phyloP scores from a whole-genome alignment of 2,113 vertebrate species.

The Gallinago jamesoni region DNA sequence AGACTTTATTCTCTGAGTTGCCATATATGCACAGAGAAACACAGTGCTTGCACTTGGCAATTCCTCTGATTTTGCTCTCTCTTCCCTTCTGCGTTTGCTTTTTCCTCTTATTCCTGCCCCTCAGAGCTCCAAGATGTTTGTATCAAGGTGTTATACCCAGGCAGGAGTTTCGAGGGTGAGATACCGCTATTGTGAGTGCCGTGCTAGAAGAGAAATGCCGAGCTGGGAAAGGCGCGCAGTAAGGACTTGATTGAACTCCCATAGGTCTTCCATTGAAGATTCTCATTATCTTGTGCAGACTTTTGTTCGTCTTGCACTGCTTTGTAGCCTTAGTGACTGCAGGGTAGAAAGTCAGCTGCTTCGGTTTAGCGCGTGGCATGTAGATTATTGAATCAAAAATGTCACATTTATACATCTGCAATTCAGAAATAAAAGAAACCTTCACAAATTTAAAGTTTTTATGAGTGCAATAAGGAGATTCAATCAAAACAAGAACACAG shows the following conservation, averaged over 20 bases:
- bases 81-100: not conserved
- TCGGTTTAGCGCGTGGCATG: accelerated
- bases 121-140: constrained; percentile 5
- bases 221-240: not conserved
- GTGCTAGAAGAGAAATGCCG: not conserved
- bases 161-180: not conserved
- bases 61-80: not conserved
- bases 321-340: constrained; percentile 1
- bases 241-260: constrained; percentile 40
- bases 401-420: not conserved
- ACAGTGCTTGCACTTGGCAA: not conserved
- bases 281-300: constrained; percentile 47
- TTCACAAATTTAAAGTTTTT: not conserved
- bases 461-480: not conserved
- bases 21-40: not conserved
- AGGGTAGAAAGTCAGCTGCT: not conserved
- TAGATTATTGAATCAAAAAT: not conserved
- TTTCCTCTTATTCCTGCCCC: not conserved
- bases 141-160: not conserved
- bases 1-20: not conserved
- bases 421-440: not conserved
- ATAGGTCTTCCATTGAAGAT: constrained; percentile 27
- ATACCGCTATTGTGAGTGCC: not conserved
- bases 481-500: not conserved
- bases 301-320: not conserved